phyloP scores from a whole-genome alignment of 2,797 vertebrate genomes.

The Cyprinella venusta region DNA sequence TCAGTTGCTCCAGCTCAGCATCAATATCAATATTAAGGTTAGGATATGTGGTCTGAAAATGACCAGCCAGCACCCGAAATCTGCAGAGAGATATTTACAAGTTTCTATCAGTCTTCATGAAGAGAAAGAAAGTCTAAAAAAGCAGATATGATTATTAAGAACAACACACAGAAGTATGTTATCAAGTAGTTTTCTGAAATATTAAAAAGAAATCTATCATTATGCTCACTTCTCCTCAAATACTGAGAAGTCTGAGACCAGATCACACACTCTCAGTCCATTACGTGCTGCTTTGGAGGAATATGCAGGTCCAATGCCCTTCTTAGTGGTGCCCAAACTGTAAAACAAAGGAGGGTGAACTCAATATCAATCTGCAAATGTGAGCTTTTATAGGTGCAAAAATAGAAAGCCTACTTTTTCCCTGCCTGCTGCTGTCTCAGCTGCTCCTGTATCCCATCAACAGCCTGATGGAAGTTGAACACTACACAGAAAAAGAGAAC shows the following conservation, averaged over 20 bases:
- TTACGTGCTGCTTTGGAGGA: slow-evolving; percentile 85
- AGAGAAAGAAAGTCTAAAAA: background rate
- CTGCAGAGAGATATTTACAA: slow-evolving; percentile 60
- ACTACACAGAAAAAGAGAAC: slow-evolving; percentile 66
- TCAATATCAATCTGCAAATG: background rate
- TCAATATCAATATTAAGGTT: slow-evolving; percentile 78
- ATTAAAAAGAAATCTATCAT: background rate
- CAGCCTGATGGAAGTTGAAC: slow-evolving; percentile 86
- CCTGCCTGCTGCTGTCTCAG: slow-evolving; percentile 83
- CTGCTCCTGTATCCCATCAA: slow-evolving; percentile 83
- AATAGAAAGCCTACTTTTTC: slow-evolving; percentile 75
- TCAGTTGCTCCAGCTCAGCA: slow-evolving; percentile 78
- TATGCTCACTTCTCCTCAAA: slow-evolving; percentile 82
- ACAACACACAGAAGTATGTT: background rate
- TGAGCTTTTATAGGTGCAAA: background rate
- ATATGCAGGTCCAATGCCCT: slow-evolving; percentile 85
- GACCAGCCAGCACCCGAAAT: slow-evolving; percentile 79
- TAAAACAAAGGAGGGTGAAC: slow-evolving; percentile 20
- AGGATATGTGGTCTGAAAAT: slow-evolving; percentile 81
- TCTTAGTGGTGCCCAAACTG: slow-evolving; percentile 86
- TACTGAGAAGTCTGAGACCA: slow-evolving; percentile 80
- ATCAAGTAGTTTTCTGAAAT: background rate
- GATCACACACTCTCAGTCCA: slow-evolving; percentile 82
- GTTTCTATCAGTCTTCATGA: background rate
- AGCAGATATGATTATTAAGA: background rate